Conservation (phyloP, 2,888 invertebrate species). For the Anthophora plumipes region DNA sequence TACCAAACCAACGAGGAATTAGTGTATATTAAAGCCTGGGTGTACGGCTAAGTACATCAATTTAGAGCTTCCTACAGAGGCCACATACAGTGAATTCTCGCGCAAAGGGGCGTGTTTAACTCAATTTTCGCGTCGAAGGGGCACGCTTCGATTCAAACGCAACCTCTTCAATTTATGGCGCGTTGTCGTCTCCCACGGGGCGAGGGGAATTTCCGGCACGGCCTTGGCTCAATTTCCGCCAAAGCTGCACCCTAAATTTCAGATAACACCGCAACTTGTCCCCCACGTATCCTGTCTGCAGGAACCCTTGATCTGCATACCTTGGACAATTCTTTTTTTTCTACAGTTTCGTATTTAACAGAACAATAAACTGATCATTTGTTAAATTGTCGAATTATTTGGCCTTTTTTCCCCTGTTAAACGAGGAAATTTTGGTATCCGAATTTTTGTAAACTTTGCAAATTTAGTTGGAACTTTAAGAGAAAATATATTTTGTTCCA, state of each 20-base stretch:
- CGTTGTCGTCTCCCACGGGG: conserved; percentile 53
- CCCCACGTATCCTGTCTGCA: conserved; percentile 71
- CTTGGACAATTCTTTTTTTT: neutral
- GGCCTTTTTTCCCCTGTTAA: too few species aligned
- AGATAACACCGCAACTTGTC: conserved; percentile 82
- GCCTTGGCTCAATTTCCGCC: conserved; percentile 79
- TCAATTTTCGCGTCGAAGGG: conserved; percentile 63
- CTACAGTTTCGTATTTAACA: neutral
- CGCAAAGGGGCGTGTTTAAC: conserved; percentile 54
- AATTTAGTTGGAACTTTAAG: too few species aligned
- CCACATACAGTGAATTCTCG: conserved; percentile 13
- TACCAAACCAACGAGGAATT: neutral
- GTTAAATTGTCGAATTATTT: too few species aligned
- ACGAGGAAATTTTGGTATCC: too few species aligned
- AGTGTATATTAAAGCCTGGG: neutral
- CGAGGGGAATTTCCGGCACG: conserved; percentile 57
- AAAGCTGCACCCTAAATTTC: conserved; percentile 78
- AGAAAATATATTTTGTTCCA: too few species aligned
- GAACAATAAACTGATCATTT: too few species aligned
- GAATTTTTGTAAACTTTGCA: too few species aligned
- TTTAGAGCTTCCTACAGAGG: conserved; percentile 34
- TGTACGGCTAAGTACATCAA: conserved; percentile 38
- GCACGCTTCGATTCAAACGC: conserved; percentile 67
- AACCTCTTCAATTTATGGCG: conserved; percentile 66
- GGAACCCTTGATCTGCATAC: neutral